Conservation (phyloP, 2,888 invertebrate species). For the Sphecodes monilicornis region DNA sequence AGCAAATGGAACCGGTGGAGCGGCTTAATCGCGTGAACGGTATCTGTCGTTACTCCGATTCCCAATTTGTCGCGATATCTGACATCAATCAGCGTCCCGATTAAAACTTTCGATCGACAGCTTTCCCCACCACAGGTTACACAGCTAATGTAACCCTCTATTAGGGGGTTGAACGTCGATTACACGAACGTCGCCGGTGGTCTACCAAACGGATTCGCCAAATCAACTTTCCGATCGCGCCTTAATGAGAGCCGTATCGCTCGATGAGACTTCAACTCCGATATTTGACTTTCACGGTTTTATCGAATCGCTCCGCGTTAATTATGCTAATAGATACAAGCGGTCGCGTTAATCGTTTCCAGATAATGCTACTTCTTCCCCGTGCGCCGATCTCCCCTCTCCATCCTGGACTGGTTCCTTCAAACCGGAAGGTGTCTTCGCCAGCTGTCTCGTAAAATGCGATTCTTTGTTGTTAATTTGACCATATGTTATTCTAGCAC, state of each 20-base stretch:
- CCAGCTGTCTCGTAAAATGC: not conserved
- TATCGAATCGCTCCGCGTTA: conserved; percentile 38
- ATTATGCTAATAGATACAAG: conserved; percentile 64
- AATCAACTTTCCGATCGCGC: conserved; percentile 60
- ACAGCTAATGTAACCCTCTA: not conserved
- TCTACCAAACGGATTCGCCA: not conserved
- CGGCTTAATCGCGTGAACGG: not conserved
- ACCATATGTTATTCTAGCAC: not conserved
- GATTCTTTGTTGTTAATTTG: not conserved
- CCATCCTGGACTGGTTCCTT: not conserved
- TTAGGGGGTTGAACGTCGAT: not conserved
- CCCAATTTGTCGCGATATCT: not conserved
- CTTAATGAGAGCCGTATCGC: conserved; percentile 55
- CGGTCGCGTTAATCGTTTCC: conserved; percentile 51
- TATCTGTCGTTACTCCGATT: not conserved
- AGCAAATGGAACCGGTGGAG: not conserved
- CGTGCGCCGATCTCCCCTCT: not conserved
- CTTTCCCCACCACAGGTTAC: not conserved
- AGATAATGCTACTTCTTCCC: conserved; percentile 43
- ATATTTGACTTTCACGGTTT: conserved; percentile 52
- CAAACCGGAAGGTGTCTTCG: not conserved
- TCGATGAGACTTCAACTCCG: conserved; percentile 53
- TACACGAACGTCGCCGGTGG: conserved; percentile 16
- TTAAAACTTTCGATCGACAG: conserved; percentile 13
- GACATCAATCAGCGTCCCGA: not conserved